Percentiles rank a stretch among this genome's conserved stretches.
These are phyloP conservation scores for Austrofundulus limnaeus DNA, from an alignment of 2,113 vertebrate genomes.

Conservation along the genomic window DNA sequence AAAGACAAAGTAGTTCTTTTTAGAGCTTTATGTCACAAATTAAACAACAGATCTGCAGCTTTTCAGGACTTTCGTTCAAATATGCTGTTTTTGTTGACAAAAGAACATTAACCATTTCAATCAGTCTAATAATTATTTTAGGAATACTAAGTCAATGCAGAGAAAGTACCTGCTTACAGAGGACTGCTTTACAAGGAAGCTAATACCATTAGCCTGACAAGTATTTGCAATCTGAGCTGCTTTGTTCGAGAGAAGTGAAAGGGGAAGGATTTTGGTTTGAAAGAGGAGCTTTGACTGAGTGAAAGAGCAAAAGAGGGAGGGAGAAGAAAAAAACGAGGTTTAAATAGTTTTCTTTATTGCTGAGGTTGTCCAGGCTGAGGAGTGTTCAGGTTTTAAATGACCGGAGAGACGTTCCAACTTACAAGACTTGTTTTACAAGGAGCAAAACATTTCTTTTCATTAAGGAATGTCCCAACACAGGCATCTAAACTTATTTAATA, in stretches of 20 bases:
- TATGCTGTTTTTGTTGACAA: not conserved
- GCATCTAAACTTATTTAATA: not conserved
- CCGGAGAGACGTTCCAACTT: not conserved
- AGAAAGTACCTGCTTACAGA: not conserved
- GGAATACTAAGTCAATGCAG: not conserved
- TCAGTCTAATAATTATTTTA: too few species aligned
- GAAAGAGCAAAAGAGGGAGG: slow-evolving; percentile 15
- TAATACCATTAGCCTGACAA: slow-evolving; percentile 1
- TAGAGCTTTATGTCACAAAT: not conserved
- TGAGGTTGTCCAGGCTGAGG: not conserved
- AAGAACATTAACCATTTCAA: too few species aligned
- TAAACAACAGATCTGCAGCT: slow-evolving; percentile 1
- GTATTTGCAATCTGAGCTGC: slow-evolving; percentile 19
- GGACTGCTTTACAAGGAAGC: not conserved
- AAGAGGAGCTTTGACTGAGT: slow-evolving; percentile 27
- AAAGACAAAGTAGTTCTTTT: too few species aligned
- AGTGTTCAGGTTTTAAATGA: not conserved
- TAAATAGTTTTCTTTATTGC: slow-evolving; percentile 19
- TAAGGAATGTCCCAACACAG: not conserved
- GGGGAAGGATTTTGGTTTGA: slow-evolving; percentile 10
- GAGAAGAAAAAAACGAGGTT: slow-evolving; percentile 6
- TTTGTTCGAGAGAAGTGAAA: slow-evolving; percentile 18
- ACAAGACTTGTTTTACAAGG: not conserved
- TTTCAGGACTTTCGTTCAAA: not conserved
- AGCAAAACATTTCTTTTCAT: slow-evolving; percentile 2